These are phyloP conservation scores for Calliphora vomitoria DNA, from an alignment of 2,888 invertebrate genomes.

Conservation along the genomic window DNA sequence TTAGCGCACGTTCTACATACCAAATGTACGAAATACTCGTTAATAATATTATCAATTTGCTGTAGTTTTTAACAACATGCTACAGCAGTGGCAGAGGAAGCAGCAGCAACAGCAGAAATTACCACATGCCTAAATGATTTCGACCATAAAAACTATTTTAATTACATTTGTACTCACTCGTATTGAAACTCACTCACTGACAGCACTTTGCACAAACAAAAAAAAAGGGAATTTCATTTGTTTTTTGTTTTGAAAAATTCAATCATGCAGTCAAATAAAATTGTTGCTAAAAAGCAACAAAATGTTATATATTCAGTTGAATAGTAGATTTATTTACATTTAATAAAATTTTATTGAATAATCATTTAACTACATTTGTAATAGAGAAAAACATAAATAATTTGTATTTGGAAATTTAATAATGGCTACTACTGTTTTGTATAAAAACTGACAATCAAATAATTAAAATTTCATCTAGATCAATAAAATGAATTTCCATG, in stretches of 20 bases:
- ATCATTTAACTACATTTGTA: background rate
- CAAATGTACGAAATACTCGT: background rate
- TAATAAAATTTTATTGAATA: constrained; percentile 6
- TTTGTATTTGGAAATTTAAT: background rate
- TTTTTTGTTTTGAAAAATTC: background rate
- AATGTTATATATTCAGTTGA: background rate
- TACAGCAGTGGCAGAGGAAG: background rate
- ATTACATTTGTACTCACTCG: constrained; percentile 5
- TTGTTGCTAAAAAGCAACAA: background rate
- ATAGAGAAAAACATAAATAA: background rate
- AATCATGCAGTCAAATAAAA: constrained; percentile 13
- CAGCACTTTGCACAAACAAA: background rate
- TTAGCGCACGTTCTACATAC: background rate
- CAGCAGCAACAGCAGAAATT: constrained; percentile 7
- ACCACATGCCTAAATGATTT: constrained; percentile 30
- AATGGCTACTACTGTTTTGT: background rate
- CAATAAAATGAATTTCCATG: too few species aligned
- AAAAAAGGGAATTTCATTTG: background rate
- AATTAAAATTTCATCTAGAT: background rate
- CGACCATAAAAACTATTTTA: constrained; percentile 14
- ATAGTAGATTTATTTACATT: constrained; percentile 12
- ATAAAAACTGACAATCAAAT: background rate
- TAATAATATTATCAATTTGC: constrained; percentile 19
- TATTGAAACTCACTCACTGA: background rate
- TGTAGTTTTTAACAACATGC: background rate